Evolutionary conservation across 1,140 invertebrate genomes (phyloP).

Genomic region (Theocolax elegans): DNA sequence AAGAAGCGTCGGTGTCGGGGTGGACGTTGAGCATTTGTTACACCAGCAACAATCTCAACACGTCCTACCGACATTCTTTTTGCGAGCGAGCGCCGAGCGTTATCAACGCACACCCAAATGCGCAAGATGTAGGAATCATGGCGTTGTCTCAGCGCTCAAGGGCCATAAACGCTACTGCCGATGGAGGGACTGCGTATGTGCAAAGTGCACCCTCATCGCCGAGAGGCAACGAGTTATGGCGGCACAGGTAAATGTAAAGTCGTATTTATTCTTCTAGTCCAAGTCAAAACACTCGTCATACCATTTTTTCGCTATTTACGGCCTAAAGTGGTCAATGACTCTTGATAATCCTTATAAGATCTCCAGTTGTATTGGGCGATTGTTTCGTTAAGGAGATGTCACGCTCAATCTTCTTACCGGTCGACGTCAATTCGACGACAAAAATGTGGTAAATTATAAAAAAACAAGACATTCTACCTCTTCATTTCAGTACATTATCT

Average conservation of each 20-base stretch:
- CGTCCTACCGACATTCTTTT: constrained; percentile 85
- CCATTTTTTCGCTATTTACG: no score
- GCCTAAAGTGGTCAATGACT: no score
- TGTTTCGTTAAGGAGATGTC: no score
- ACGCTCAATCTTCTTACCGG: no score
- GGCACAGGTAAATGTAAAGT: constrained; percentile 80
- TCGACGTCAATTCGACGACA: no score
- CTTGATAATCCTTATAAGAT: no score
- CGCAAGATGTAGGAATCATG: constrained; percentile 97
- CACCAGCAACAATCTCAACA: constrained; percentile 71
- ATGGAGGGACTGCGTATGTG: constrained; percentile 95
- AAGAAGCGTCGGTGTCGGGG: constrained; percentile 71
- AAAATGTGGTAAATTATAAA: no score
- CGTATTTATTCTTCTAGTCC: no score
- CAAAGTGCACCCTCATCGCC: constrained; percentile 98
- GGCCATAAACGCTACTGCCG: constrained; percentile 97
- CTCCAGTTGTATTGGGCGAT: no score
- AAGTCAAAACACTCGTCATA: no score
- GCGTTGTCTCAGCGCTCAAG: constrained; percentile 96
- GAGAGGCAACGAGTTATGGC: constrained; percentile 99
- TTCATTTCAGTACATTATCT: no score
- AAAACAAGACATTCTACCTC: no score
- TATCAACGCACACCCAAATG: constrained; percentile 99
- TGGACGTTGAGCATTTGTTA: constrained; percentile 84
- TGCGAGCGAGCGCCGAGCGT: constrained; percentile 87